These are phyloP conservation scores for Gymnoscopelus microlampas DNA, from an alignment of 2,797 vertebrate species.

Conservation along the genomic window DNA sequence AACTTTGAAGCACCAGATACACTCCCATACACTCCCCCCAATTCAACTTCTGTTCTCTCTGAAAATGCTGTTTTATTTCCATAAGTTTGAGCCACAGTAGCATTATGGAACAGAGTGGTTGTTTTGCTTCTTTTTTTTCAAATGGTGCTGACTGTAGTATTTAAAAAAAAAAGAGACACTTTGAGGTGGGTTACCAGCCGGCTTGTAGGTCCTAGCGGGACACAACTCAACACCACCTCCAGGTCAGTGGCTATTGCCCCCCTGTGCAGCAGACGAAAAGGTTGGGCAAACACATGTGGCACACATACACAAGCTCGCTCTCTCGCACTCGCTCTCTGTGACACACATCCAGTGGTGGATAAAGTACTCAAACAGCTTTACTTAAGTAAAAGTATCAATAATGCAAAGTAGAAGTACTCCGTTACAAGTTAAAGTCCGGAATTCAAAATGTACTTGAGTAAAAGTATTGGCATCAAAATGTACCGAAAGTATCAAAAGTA, in stretches of 20 bases:
- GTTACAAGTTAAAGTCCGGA: too few relatives aligned
- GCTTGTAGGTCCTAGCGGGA: constrained; percentile 85
- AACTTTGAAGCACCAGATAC: constrained; percentile 4
- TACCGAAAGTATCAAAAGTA: too few relatives aligned
- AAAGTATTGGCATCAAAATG: too few relatives aligned
- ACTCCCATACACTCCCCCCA: not conserved
- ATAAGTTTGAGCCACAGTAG: constrained; percentile 38
- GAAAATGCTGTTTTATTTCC: not conserved
- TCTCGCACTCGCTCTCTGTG: not conserved
- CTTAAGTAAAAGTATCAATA: too few relatives aligned
- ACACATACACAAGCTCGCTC: constrained; percentile 79
- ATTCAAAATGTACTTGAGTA: too few relatives aligned
- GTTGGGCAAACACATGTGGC: constrained; percentile 89
- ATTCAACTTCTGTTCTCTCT: constrained; percentile 17
- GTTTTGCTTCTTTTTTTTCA: constrained; percentile 46
- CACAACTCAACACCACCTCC: constrained; percentile 89
- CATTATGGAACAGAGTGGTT: constrained; percentile 52
- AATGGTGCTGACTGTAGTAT: constrained; percentile 84
- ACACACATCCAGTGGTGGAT: constrained; percentile 45
- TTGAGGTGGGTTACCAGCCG: constrained; percentile 91
- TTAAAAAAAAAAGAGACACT: constrained; percentile 82
- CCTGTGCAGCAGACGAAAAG: constrained; percentile 91
- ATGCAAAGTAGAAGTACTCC: too few relatives aligned
- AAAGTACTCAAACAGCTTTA: too few relatives aligned
- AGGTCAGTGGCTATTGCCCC: constrained; percentile 89